Base-by-base conservation (phyloP, 2,888 invertebrate species). In the Calephelis perditalis region DNA sequence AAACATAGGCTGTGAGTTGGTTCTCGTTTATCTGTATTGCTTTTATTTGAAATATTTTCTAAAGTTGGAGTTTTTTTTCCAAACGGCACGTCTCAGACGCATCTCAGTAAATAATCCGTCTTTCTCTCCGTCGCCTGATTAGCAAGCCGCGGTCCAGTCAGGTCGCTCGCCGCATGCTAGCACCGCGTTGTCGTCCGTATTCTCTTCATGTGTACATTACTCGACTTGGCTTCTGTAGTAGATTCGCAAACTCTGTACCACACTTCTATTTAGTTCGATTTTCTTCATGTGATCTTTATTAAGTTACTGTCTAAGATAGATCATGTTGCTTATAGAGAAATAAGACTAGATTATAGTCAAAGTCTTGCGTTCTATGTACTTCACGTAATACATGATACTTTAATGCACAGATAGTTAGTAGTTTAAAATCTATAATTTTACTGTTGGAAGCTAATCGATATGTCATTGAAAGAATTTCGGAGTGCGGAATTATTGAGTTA, bases 1-100 rank as follows among this genome's bases (percentile, higher is more conserved):
- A 71, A 81, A 81, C 77, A 80, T 83, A 85, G 89, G 89, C 89
- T 90, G 89, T 90, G 89, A 88, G 86, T 86, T 84, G 86, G 86
- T 87, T 86, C 85, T 87, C 82, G 78, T 85, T 85, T 81, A 77
- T 78, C 78, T 74, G 78, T 76, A 74, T 84, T 79, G 80, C 82
- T 86, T 86, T 83, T 74, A 76, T 83, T 75, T 72, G 71, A 61
- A 64, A 64, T 67, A 71, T 74, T 80, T 74, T 74, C 75, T 73
- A 78, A 72, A 73, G 70, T 77, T 75, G 77, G 76, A 77, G 77
- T 80, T 78, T 77, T 78, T 77, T 82, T 82, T 82, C 80, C 80
- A 82, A 86, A 84, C 82, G 89, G 86, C 88, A 88, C 87, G 86
- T 88, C 87, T 86, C 82, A 80, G 81, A 84, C 77, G 85, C 84